phyloP scores from a whole-genome alignment of 2,888 invertebrate genomes.

The Cabera pusaria region DNA sequence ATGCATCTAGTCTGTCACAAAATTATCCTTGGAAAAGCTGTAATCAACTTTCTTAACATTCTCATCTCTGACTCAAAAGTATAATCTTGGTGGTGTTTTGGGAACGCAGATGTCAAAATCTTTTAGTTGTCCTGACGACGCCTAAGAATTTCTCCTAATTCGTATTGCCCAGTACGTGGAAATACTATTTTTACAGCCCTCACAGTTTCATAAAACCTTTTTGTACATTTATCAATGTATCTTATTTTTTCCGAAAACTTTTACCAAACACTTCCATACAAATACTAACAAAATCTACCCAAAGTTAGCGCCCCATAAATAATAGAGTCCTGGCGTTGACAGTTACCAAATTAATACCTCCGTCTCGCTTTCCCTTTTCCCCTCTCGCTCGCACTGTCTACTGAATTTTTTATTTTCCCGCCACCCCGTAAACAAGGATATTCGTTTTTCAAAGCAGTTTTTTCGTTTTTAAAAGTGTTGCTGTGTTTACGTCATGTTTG shows the following conservation, averaged over 20 bases:
- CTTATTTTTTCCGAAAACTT: neutral
- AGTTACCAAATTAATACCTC: conserved; percentile 65
- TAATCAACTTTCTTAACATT: no score
- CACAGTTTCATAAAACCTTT: no score
- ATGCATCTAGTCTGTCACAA: no score
- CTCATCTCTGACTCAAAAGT: no score
- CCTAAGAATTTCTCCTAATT: no score
- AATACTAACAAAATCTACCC: conserved; percentile 24
- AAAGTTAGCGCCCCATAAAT: conserved; percentile 53
- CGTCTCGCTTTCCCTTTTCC: conserved; percentile 38
- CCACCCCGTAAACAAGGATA: conserved; percentile 32
- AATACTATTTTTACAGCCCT: no score
- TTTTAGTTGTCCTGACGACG: no score
- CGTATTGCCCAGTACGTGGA: no score
- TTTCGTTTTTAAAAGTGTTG: conserved; percentile 34
- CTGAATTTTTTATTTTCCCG: conserved; percentile 50
- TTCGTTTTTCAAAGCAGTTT: conserved; percentile 32
- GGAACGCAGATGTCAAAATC: no score
- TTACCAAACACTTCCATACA: conserved; percentile 7
- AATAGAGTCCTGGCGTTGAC: conserved; percentile 66
- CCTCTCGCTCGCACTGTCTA: conserved; percentile 33
- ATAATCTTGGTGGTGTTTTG: no score
- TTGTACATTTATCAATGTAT: no score
- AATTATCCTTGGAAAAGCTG: no score
- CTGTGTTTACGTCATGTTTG: conserved; percentile 14